Percentiles rank a stretch among this genome's conserved stretches.
phyloP scores from a whole-genome alignment of 2,113 vertebrate species.

The Corynorhinus townsendii region DNA sequence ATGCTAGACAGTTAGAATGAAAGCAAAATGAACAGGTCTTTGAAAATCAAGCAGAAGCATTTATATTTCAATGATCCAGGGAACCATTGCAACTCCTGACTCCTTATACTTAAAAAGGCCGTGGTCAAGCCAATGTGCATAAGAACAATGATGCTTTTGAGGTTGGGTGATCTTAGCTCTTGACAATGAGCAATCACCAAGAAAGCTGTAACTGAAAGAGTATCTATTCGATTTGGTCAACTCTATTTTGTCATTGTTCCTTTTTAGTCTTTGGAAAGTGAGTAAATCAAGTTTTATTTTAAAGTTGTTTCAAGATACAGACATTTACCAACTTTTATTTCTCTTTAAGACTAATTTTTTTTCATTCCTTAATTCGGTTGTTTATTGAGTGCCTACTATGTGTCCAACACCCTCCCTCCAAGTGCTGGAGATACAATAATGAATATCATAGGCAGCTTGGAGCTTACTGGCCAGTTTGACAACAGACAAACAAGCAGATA shows the following conservation, averaged over 20 bases:
- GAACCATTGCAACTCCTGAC: rapidly evolving
- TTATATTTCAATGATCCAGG: neutral
- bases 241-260: too few relatives aligned
- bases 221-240: neutral
- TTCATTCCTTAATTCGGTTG: neutral
- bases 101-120: too few relatives aligned
- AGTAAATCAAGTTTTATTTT: too few relatives aligned
- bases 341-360: neutral
- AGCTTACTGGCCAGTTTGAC: neutral
- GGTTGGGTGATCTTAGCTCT: too few relatives aligned
- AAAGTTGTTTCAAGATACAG: neutral
- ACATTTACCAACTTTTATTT: too few relatives aligned
- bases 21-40: neutral
- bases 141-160: rapidly evolving
- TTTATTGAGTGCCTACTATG: neutral
- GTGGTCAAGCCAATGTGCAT: rapidly evolving
- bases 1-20: neutral
- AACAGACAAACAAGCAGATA: too few relatives aligned
- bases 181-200: neutral
- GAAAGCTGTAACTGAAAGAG: neutral
- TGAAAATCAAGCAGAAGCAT: neutral
- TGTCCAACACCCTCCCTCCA: neutral
- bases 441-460: too few relatives aligned
- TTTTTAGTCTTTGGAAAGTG: neutral
- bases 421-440: neutral